phyloP scores from a whole-genome alignment of 2,797 vertebrate genomes.

The Labroides dimidiatus region DNA sequence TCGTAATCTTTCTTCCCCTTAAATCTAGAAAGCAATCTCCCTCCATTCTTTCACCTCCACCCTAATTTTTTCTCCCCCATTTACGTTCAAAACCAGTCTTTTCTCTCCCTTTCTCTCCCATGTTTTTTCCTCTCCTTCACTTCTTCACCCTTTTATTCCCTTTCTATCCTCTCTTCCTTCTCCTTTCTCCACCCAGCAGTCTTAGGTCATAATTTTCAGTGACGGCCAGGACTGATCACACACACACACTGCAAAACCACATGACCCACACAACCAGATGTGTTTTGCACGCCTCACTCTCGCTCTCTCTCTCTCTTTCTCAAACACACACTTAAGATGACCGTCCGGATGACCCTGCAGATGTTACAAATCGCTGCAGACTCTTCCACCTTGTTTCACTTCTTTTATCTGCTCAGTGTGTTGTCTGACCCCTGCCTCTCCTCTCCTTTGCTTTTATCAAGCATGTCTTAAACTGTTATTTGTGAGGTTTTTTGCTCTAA shows the following conservation, averaged over 20 bases:
- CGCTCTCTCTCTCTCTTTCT: conserved; percentile 10
- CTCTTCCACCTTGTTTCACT: neutral
- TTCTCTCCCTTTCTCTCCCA: neutral
- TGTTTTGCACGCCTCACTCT: conserved; percentile 3
- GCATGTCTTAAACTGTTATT: no score
- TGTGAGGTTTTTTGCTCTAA: no score
- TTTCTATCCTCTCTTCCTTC: neutral
- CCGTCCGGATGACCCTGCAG: conserved; percentile 13
- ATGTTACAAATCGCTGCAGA: conserved; percentile 21
- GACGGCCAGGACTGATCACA: conserved; percentile 24
- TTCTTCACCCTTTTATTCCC: neutral
- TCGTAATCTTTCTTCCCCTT: neutral
- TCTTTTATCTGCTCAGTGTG: neutral
- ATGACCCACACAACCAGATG: conserved; percentile 54
- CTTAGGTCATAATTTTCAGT: conserved; percentile 19
- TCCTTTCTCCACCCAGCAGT: conserved; percentile 4
- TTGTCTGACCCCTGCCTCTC: neutral
- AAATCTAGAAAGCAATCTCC: neutral
- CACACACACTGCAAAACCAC: conserved; percentile 33
- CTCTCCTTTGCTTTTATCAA: neutral
- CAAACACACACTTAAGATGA: conserved; percentile 3
- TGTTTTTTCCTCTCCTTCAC: no score
- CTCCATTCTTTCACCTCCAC: conserved; percentile 4
- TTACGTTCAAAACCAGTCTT: neutral
- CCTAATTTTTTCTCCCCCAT: conserved; percentile 2